phyloP scores from a whole-genome alignment of 1,140 invertebrate species.

The Drosophila ficusphila region DNA sequence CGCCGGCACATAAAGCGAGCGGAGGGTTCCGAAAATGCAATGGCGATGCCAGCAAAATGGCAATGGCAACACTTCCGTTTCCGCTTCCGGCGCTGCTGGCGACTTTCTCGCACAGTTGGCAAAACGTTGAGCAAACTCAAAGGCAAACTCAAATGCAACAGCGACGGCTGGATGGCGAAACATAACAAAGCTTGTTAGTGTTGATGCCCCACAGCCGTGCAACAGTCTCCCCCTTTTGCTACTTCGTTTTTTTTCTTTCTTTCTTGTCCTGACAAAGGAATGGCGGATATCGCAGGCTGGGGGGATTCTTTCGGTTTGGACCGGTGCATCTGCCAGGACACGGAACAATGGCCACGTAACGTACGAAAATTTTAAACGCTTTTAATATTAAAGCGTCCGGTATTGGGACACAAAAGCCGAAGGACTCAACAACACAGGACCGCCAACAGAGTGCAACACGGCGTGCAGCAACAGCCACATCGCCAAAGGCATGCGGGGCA shows the following conservation, averaged over 20 bases:
- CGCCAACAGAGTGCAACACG: slow-evolving; percentile 67
- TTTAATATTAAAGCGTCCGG: slow-evolving; percentile 77
- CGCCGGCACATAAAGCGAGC: slow-evolving; percentile 22
- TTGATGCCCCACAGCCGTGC: slow-evolving; percentile 52
- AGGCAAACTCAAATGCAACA: slow-evolving; percentile 28
- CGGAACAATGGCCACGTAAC: slow-evolving; percentile 70
- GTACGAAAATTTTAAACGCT: slow-evolving; percentile 72
- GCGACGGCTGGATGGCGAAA: slow-evolving; percentile 41
- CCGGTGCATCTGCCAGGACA: slow-evolving; percentile 22
- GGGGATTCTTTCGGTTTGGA: background rate
- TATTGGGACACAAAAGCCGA: slow-evolving; percentile 47
- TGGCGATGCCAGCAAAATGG: slow-evolving; percentile 72
- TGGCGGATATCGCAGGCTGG: slow-evolving; percentile 1
- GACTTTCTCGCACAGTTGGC: slow-evolving; percentile 73
- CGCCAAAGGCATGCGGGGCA: slow-evolving; percentile 52
- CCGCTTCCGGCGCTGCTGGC: slow-evolving; percentile 76
- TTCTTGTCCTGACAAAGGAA: slow-evolving; percentile 1
- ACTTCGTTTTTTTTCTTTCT: no score
- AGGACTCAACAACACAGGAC: slow-evolving; percentile 10
- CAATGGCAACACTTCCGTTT: slow-evolving; percentile 82
- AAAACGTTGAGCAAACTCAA: slow-evolving; percentile 65
- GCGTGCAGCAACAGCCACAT: slow-evolving; percentile 43
- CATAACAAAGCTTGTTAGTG: slow-evolving; percentile 80
- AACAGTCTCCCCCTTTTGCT: slow-evolving; percentile 18
- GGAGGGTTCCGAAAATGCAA: slow-evolving; percentile 57